phyloP scores from a whole-genome alignment of 2,113 vertebrate genomes.

The Telmatochromis sp. region DNA sequence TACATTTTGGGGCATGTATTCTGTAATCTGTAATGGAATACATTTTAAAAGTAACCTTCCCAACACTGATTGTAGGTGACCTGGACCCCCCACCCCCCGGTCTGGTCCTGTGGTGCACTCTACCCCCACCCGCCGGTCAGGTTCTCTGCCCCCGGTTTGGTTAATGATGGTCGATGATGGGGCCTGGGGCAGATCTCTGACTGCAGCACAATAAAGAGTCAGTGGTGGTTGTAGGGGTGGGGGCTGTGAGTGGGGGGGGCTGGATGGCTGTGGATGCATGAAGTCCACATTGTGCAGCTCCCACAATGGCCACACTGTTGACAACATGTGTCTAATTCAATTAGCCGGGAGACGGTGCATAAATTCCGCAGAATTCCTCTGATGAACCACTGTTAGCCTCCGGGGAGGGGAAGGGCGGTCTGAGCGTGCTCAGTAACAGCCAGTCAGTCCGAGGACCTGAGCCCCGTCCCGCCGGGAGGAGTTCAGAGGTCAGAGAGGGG shows the following conservation, averaged over 20 bases:
- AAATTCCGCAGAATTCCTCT: conserved; percentile 99
- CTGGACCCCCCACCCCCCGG: background rate
- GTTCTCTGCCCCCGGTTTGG: conserved; percentile 72
- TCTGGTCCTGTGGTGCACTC: background rate
- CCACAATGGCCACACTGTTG: conserved; percentile 96
- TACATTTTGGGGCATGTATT: too few species aligned
- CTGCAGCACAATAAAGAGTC: conserved; percentile 30
- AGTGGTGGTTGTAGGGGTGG: conserved; percentile 75
- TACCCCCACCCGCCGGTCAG: background rate
- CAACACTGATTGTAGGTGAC: background rate
- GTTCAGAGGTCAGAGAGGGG: background rate
- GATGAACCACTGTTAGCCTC: conserved; percentile 87
- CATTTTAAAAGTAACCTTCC: too few species aligned
- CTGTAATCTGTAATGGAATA: too few species aligned
- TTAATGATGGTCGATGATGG: conserved; percentile 90
- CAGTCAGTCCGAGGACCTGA: background rate
- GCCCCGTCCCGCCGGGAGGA: background rate
- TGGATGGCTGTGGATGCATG: conserved; percentile 87
- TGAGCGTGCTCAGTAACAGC: conserved; percentile 37
- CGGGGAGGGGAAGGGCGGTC: conserved; percentile 45
- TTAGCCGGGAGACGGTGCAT: conserved; percentile 95
- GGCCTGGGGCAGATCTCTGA: conserved; percentile 69
- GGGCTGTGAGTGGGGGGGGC: conserved; percentile 63
- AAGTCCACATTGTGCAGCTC: conserved; percentile 93
- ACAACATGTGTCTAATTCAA: conserved; percentile 96